phyloP scores from a whole-genome alignment of 2,113 vertebrate species.

The Ceyx margarethae region DNA sequence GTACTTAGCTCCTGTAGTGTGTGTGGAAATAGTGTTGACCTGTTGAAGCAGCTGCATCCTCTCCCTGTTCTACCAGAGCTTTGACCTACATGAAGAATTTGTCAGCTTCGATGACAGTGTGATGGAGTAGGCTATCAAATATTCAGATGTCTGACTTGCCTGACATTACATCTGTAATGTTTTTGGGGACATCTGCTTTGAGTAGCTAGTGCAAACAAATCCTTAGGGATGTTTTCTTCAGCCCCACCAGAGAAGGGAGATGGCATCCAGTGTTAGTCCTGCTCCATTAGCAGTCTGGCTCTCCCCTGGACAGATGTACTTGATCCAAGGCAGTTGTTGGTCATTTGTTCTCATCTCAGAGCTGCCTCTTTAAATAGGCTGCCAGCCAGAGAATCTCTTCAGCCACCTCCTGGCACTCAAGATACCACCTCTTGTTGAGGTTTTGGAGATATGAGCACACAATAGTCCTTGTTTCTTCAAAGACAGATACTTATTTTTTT shows the following conservation, averaged over 20 bases:
- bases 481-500: not conserved
- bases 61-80: not conserved
- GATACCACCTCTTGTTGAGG: not conserved
- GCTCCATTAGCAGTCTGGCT: not conserved
- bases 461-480: not conserved
- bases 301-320: not conserved
- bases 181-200: not conserved
- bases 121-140: not conserved
- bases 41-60: constrained; percentile 12
- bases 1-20: not conserved
- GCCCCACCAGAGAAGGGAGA: not conserved
- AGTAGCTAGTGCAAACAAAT: not conserved
- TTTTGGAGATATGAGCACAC: not conserved
- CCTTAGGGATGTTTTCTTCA: not conserved
- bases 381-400: not conserved
- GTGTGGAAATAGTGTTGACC: not conserved
- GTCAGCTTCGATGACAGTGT: not conserved
- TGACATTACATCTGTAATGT: not conserved
- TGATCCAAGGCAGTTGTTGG: not conserved
- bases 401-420: not conserved
- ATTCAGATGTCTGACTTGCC: not conserved
- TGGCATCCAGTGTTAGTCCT: not conserved
- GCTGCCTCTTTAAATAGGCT: not conserved
- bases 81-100: not conserved
- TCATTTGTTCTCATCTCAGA: not conserved